phyloP scores from a whole-genome alignment of 2,888 invertebrate species.

The Heliconius charithonia region DNA sequence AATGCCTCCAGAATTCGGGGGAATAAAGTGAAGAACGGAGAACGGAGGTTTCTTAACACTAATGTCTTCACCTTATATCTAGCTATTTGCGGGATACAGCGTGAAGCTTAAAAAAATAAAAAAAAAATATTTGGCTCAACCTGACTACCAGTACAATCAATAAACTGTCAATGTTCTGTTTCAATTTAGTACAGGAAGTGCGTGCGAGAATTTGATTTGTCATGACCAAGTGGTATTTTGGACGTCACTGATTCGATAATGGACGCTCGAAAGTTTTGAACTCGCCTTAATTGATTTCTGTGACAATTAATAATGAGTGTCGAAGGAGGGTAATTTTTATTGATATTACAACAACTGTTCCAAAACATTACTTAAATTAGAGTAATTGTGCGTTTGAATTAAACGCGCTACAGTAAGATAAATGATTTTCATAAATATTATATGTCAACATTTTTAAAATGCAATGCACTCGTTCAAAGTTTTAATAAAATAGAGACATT shows the following conservation, averaged over 20 bases:
- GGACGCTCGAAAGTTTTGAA: conserved; percentile 38
- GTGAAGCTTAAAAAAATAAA: no score
- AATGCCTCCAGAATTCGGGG: no score
- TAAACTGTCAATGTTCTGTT: conserved; percentile 47
- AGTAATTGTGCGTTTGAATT: background rate
- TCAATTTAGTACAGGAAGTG: conserved; percentile 71
- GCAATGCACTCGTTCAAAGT: no score
- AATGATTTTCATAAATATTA: no score
- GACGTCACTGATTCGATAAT: conserved; percentile 33
- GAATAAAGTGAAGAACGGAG: no score
- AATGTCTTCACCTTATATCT: no score
- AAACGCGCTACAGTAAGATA: background rate
- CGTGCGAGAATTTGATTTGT: conserved; percentile 75
- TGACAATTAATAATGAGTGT: conserved; percentile 24
- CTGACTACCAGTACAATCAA: background rate
- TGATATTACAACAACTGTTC: no score
- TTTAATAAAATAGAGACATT: background rate
- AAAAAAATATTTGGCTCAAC: background rate
- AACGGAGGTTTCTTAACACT: no score
- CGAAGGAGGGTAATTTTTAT: no score
- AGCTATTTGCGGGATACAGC: no score
- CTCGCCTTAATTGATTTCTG: conserved; percentile 35
- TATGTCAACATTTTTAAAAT: no score
- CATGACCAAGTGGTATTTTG: conserved; percentile 40
- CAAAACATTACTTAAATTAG: no score